Percentiles rank a stretch among this genome's conserved stretches.
phyloP scores from a whole-genome alignment of 2,797 vertebrate genomes.

The Sebastes flavidus region DNA sequence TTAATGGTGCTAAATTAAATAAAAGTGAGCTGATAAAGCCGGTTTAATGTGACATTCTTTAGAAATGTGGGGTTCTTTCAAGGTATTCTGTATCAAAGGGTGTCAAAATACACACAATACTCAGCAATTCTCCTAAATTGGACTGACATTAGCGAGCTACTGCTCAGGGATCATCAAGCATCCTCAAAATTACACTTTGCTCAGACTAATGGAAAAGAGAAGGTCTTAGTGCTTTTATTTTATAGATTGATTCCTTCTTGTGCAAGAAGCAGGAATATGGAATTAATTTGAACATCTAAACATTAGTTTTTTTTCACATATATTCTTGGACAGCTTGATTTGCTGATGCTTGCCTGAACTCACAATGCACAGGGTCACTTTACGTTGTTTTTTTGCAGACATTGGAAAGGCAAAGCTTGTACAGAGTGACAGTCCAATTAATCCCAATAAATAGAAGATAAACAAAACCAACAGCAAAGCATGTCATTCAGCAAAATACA shows the following conservation, averaged over 20 bases:
- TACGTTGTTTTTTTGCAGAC: neutral
- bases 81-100: slow-evolving; percentile 4
- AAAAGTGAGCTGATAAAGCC: slow-evolving; percentile 17
- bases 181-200: slow-evolving; percentile 13
- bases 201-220: slow-evolving; percentile 22
- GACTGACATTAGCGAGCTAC: neutral
- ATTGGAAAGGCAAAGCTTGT: neutral
- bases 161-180: slow-evolving; percentile 22
- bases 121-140: slow-evolving; percentile 18
- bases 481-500: neutral
- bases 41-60: neutral
- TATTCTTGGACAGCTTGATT: slow-evolving; percentile 33
- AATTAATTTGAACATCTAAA: slow-evolving; percentile 13
- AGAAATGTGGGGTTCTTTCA: neutral
- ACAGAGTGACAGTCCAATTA: slow-evolving; percentile 35
- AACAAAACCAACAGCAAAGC: slow-evolving; percentile 21
- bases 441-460: slow-evolving; percentile 37
- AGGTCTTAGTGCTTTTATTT: neutral
- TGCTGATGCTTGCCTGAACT: slow-evolving; percentile 15
- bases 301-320: neutral
- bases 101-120: slow-evolving; percentile 12
- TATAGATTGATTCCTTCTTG: neutral
- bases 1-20: slow-evolving; percentile 32
- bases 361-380: neutral
- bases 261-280: neutral